A percentile compares a stretch with the other conserved stretches of the same genome.
These are phyloP conservation scores for Agriopis aurantiaria DNA, from an alignment of 2,888 invertebrate genomes.

Conservation along the genomic window DNA sequence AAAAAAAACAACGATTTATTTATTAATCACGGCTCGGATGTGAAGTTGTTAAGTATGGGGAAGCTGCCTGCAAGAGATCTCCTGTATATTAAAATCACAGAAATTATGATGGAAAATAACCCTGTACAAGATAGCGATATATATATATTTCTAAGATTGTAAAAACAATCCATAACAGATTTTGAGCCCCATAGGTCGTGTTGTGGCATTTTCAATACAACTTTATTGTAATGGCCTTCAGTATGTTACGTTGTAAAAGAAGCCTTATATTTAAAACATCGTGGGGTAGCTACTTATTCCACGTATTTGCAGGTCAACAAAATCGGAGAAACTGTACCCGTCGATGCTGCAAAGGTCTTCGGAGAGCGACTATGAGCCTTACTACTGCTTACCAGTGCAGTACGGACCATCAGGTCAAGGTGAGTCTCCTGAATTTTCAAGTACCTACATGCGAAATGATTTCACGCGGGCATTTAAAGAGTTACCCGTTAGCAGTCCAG, in stretches of 20 bases:
- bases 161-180: too few species aligned
- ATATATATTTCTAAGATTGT: too few species aligned
- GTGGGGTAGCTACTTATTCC: not conserved
- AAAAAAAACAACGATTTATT: too few species aligned
- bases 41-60: too few species aligned
- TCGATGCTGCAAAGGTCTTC: constrained; percentile 95
- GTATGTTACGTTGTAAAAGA: constrained; percentile 1
- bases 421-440: constrained; percentile 53
- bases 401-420: constrained; percentile 88
- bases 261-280: not conserved
- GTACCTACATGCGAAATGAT: too few species aligned
- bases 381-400: constrained; percentile 93
- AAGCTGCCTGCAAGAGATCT: too few species aligned
- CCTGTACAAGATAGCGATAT: too few species aligned
- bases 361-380: constrained; percentile 94
- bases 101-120: too few species aligned
- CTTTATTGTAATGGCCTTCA: not conserved
- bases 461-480: too few species aligned
- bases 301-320: constrained; percentile 91
- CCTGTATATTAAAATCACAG: too few species aligned
- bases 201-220: not conserved
- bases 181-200: too few species aligned
- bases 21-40: too few species aligned
- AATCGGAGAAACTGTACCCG: constrained; percentile 97
- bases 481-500: not conserved